A percentile compares a stretch with the other conserved stretches of the same genome.
These are phyloP conservation scores for Stegastes partitus DNA, from an alignment of 2,113 vertebrate genomes.

Conservation along the genomic window DNA sequence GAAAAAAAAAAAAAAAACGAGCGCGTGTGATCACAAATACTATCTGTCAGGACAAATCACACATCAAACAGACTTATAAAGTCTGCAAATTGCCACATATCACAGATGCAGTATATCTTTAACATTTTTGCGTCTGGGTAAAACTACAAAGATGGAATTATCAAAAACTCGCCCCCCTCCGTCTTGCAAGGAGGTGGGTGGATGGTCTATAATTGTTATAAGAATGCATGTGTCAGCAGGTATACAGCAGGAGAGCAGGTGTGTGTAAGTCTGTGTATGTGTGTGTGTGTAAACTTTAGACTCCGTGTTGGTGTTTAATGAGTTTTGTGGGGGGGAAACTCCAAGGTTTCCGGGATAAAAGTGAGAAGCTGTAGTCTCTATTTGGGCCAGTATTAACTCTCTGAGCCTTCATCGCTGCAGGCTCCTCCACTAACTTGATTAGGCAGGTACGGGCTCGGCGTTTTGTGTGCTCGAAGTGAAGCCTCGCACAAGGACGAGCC, in stretches of 20 bases:
- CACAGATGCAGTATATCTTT: conserved; percentile 20
- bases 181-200: conserved; percentile 24
- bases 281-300: conserved; percentile 38
- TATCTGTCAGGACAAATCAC: conserved; percentile 46
- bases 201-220: conserved; percentile 65
- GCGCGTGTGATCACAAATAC: conserved; percentile 13
- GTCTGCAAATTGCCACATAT: conserved; percentile 17
- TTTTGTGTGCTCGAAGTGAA: conserved; percentile 40
- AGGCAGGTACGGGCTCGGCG: conserved; percentile 52
- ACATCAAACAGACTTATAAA: conserved; percentile 42
- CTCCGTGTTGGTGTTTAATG: conserved; percentile 62
- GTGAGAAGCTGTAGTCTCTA: conserved; percentile 27
- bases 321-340: conserved; percentile 56
- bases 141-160: conserved; percentile 50
- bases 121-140: conserved; percentile 35
- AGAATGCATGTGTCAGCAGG: conserved; percentile 67
- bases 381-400: conserved; percentile 53
- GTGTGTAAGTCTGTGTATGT: background rate
- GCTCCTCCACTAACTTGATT: conserved; percentile 54
- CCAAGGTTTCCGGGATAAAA: conserved; percentile 52
- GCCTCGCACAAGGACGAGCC: conserved; percentile 25
- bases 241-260: conserved; percentile 48
- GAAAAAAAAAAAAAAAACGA: background rate
- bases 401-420: conserved; percentile 42
- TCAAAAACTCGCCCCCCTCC: conserved; percentile 19